Evolutionary conservation across 2,888 invertebrate genomes (phyloP), one percentile per base, ranked within the genome.

Genomic region (Alviniconcha strummeri): DNA sequence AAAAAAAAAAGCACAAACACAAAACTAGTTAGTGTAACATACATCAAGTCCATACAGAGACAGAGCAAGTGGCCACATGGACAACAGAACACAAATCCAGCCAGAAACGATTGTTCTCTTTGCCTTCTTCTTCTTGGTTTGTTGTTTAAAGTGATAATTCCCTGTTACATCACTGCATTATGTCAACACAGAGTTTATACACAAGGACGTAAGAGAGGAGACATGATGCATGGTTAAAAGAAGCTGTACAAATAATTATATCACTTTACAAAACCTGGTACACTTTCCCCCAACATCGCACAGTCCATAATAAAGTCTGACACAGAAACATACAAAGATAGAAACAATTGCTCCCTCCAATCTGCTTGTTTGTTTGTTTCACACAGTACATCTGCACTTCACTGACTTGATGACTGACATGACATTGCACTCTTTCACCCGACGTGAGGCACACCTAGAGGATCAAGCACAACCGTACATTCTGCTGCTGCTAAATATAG

Each of bases 151-250:
- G 36, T 36, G 36, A 36, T 36, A 36, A 60, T 64, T 78, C 78
- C 78, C 78, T 78, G 78, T 78, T 64, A 64, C 64, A 78, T 78
- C 64, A 78, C 78, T 78, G 60, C 78, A 78, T 78, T 78, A 78
- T 78, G 78, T 78, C 78, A 52, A 78, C 78, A 78, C 64, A 78
- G 57, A 78, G 19, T 64, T 57, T 78, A 78, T 78, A 78, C 78
- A 78, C 64, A 60, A 60, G 57, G 64, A 78, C 17, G 64, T 11
- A 64, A 64, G 64, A 60, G 52, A 64, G 78, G 64, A 64, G 78
- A 78, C 78, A 78, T 78, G 64, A 78, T 78, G 78, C 57, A 78
- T 57, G 78, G 78, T 57, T 78, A 78, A 78, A 78, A 19, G 64
- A 77, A 77, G 78, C 78, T 78, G 78, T 78, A 78, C 78, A 78